Evolutionary conservation across 1,140 invertebrate species (phyloP).

Genomic region (Agrilus planipennis): DNA sequence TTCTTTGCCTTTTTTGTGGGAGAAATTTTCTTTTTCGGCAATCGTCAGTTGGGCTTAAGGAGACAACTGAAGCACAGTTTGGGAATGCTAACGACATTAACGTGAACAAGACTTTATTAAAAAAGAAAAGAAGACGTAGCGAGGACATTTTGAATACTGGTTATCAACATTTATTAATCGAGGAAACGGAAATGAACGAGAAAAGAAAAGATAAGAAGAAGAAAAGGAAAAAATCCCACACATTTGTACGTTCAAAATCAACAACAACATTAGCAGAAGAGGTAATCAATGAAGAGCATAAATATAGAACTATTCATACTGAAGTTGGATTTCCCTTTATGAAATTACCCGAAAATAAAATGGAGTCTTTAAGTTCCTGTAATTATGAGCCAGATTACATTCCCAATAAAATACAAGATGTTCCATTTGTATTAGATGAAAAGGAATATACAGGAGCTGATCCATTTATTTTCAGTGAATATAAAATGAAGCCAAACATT

Average conservation of each 20-base stretch:
- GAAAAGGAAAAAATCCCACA: constrained; percentile 37
- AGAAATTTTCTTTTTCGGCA: constrained; percentile 24
- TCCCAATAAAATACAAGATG: constrained; percentile 19
- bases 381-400: constrained; percentile 15
- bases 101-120: constrained; percentile 33
- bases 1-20: constrained; percentile 17
- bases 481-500: constrained; percentile 11
- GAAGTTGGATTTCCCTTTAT: constrained; percentile 7
- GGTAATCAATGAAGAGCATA: constrained; percentile 10
- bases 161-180: constrained; percentile 40
- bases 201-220: constrained; percentile 33
- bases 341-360: constrained; percentile 11
- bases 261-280: constrained; percentile 27
- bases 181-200: constrained; percentile 24
- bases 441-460: constrained; percentile 26
- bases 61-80: constrained; percentile 33
- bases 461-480: constrained; percentile 9
- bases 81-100: constrained; percentile 49
- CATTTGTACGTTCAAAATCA: constrained; percentile 19
- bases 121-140: constrained; percentile 55
- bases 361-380: constrained; percentile 12
- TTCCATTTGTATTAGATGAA: constrained; percentile 30
- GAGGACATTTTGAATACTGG: constrained; percentile 58
- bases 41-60: constrained; percentile 29
- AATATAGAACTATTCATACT: background rate